Conservation (phyloP, 2,113 vertebrate genomes). For the Galemys pyrenaicus region DNA sequence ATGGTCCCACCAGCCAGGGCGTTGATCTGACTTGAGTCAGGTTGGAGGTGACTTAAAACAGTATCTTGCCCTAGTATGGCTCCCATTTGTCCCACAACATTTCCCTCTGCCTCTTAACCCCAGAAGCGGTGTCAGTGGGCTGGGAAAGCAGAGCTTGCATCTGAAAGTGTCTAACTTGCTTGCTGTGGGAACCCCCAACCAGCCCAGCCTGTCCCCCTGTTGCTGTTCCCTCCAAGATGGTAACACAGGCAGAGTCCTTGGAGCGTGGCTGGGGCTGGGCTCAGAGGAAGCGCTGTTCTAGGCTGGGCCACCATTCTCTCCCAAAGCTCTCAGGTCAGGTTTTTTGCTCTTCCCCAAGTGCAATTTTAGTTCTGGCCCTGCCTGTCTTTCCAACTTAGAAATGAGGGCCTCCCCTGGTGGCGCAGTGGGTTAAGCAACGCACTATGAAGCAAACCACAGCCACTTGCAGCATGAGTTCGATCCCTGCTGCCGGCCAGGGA, state of each 20-base stretch:
- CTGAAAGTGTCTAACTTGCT: background rate
- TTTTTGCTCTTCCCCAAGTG: background rate
- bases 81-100: background rate
- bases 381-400: background rate
- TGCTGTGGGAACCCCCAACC: too few species aligned
- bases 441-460: too few species aligned
- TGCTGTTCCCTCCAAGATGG: background rate
- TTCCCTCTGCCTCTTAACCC: background rate
- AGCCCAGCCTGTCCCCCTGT: too few species aligned
- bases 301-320: too few species aligned
- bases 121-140: background rate
- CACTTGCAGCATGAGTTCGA: too few species aligned
- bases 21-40: background rate
- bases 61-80: background rate
- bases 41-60: background rate
- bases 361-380: background rate
- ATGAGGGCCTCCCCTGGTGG: too few species aligned
- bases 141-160: background rate
- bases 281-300: background rate
- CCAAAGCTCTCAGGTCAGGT: background rate
- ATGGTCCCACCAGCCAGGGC: background rate
- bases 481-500: too few species aligned
- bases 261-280: too few species aligned
- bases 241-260: background rate
- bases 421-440: too few species aligned